phyloP scores from a whole-genome alignment of 2,113 vertebrate genomes.

The Gnathochromis pfefferi region DNA sequence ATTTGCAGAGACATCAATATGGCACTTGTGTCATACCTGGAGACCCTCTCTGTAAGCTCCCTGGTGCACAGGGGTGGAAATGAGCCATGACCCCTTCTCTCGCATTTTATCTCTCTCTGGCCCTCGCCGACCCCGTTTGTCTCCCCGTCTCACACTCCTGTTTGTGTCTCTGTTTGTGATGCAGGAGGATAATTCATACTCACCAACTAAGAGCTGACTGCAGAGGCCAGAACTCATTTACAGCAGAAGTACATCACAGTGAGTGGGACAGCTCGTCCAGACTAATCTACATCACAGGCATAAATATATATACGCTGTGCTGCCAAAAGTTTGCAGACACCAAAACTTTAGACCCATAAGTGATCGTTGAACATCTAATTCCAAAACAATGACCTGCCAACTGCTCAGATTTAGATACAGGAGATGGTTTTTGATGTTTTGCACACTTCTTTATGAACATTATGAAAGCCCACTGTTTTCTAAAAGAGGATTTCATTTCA shows the following conservation, averaged over 20 bases:
- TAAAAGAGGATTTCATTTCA: neutral
- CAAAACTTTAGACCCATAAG: neutral
- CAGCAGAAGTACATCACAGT: neutral
- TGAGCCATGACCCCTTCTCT: conserved; percentile 10
- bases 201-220: conserved; percentile 20
- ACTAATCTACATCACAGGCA: neutral
- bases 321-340: neutral
- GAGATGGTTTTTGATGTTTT: neutral
- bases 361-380: neutral
- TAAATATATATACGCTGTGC: neutral
- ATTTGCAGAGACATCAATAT: conserved; percentile 1
- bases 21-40: neutral
- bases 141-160: neutral
- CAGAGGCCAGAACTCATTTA: conserved; percentile 32
- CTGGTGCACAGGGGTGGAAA: neutral
- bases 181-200: conserved; percentile 28
- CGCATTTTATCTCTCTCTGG: neutral
- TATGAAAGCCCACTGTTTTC: neutral
- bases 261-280: neutral
- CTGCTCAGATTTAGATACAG: neutral
- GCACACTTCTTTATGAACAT: neutral
- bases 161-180: neutral
- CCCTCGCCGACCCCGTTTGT: neutral
- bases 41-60: conserved; percentile 21
- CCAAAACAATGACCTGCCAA: neutral